Base-by-base conservation (phyloP, 2,797 vertebrate species). In the Xenopus petersii region DNA sequence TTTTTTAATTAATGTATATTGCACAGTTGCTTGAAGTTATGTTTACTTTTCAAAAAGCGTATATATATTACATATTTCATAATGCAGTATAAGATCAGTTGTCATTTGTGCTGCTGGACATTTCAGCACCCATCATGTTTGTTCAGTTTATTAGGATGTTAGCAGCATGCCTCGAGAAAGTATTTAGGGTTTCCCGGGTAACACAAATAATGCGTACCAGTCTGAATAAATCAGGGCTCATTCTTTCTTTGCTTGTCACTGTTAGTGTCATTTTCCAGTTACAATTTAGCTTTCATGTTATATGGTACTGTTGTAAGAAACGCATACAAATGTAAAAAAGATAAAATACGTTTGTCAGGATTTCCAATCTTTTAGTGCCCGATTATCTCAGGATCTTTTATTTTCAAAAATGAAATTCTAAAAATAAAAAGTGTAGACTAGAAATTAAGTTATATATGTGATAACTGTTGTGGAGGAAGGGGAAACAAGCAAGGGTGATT, bases 171-270 rank as follows among this genome's bases (percentile, higher is more conserved):
- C 54, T 79, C 71, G 33, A 49, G 54, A 73, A 74, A 59, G 46
- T 30, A 4, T 59, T 70, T 74, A 69, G 56, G 12, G 71, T 79
- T 73, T 73, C 76, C 76, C 26, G 74, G 60, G 76, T 66, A 79
- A 79, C 76, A 33, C 68, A 73, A 66, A 78, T 74, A 68, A 65
- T 73, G 71, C 64, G 51, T 36, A 33, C 49, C 59, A 65, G 65
- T 59, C 63, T 78, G 71, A 78, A 79, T 79, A 73, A 73, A 79
- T 73, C 66, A 74, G 60, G 55, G n/a, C 15, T 54, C 42, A 70
- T 69, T 79, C 65, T 73, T 73, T 70, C 61, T 16, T 24, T 51
- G 61, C 66, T 69, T 79, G 76, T 79, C 71, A 70, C 61, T 12
- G 46, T 64, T 60, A 70, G 62, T 71, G 62, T 62, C 69, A 66